A percentile compares a stretch with the other conserved stretches of the same genome.
phyloP scores from a whole-genome alignment of 2,888 invertebrate species.

The Dorcus hopei region DNA sequence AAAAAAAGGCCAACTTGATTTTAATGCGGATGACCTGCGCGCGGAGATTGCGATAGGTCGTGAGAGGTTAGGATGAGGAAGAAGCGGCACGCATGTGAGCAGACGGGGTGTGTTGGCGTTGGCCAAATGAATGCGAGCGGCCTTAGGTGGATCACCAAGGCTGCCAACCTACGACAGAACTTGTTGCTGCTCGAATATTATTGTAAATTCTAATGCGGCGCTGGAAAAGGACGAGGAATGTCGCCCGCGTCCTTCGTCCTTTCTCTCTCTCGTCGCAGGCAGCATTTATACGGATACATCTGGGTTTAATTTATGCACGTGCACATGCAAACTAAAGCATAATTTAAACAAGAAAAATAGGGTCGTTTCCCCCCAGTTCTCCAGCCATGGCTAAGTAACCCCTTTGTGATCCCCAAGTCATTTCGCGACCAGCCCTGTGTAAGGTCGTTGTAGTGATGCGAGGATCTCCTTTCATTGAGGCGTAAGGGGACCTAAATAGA shows the following conservation, averaged over 20 bases:
- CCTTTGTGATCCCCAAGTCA: too few species aligned
- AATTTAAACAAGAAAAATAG: too few species aligned
- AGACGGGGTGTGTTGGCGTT: constrained; percentile 20
- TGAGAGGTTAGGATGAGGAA: constrained; percentile 6
- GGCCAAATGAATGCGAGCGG: constrained; percentile 19
- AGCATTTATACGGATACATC: too few species aligned
- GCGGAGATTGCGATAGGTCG: constrained; percentile 11
- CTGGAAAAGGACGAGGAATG: constrained; percentile 8
- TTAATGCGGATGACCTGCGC: background rate
- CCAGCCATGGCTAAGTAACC: too few species aligned
- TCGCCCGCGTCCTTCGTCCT: background rate
- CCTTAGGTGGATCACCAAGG: constrained; percentile 24
- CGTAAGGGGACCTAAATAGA: too few species aligned
- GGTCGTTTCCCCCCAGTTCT: too few species aligned
- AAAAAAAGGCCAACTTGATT: background rate
- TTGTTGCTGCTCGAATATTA: constrained; percentile 6
- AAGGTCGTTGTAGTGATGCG: too few species aligned
- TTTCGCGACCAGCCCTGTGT: too few species aligned
- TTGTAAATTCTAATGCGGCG: constrained; percentile 6
- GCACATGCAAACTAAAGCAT: too few species aligned
- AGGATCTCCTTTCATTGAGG: too few species aligned
- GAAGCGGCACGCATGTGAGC: constrained; percentile 10
- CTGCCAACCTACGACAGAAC: constrained; percentile 19
- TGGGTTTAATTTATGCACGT: too few species aligned
- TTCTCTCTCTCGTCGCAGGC: background rate